Base-by-base conservation (phyloP, 2,888 invertebrate species). In the Julus scanicus region DNA sequence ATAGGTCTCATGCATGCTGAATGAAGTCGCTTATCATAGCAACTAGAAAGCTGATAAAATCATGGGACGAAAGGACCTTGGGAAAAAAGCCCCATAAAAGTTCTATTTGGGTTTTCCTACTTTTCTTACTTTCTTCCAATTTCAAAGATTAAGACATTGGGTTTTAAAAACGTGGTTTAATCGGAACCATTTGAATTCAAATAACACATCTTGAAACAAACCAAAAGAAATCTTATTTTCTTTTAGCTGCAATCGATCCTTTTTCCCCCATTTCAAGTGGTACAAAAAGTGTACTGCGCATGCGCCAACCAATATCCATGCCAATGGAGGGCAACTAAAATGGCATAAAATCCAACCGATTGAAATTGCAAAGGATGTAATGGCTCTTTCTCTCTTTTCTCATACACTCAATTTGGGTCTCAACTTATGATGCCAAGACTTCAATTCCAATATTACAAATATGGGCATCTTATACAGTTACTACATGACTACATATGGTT, bases 141-240 rank as follows among this genome's bases (percentile, higher is more conserved):
- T 63, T n/a, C 57, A n/a, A 63, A 63, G 57, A 63, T 63, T 63
- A n/a, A 63, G 57, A 63, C 57, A 63, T 63, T 63, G 57, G n/a
- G 5, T 63, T 63, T 63, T n/a, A 63, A 63, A 63, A 17, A 17
- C n/a, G 3, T 17, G 57, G n/a, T 63, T 63, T 63, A 63, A 63
- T 17, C 57, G 57, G n/a, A 17, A n/a, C 57, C 17, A 63, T 63
- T 63, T 63, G 57, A 63, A 63, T 63, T 63, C 57, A 63, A 63
- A 63, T 63, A 63, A 17, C 57, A 63, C n/a, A 63, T n/a, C 57
- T 63, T 63, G 57, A 63, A 63, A 63, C n/a, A 63, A 63, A 63
- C n/a, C 57, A 4, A 17, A 29, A 44, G 57, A 63, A 63, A 63
- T 63, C 57, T 63, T 63, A 63, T 63, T 63, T 63, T 63, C 57